These are phyloP conservation scores for Sitophilus oryzae DNA, from an alignment of 1,140 invertebrate genomes.

Conservation along the genomic window DNA sequence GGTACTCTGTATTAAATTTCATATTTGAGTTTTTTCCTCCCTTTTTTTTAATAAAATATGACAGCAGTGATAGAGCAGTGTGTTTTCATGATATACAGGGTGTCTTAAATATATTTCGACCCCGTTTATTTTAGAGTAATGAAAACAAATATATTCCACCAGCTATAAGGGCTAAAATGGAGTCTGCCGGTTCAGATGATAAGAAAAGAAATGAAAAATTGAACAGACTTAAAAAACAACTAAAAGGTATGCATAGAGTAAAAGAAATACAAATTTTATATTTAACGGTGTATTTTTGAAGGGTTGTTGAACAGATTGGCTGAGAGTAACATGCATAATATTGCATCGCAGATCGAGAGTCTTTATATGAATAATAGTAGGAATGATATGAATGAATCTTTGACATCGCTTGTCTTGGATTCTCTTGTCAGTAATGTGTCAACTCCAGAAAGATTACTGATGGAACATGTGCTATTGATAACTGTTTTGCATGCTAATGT, in stretches of 20 bases:
- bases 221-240: constrained; percentile 62
- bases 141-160: constrained; percentile 76
- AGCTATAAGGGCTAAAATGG: constrained; percentile 55
- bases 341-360: constrained; percentile 65
- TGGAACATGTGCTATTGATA: constrained; percentile 79
- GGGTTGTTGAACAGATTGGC: constrained; percentile 81
- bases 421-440: constrained; percentile 56
- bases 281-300: constrained; percentile 24
- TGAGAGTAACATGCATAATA: constrained; percentile 81
- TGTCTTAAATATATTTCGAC: too few relatives aligned
- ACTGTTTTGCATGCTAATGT: constrained; percentile 84
- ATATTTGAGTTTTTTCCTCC: too few relatives aligned
- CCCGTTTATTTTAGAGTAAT: constrained; percentile 46
- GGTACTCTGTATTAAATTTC: too few relatives aligned
- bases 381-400: constrained; percentile 74
- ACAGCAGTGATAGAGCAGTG: too few relatives aligned
- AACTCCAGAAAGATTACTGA: constrained; percentile 72
- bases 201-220: constrained; percentile 54
- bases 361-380: constrained; percentile 71
- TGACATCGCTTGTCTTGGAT: constrained; percentile 64
- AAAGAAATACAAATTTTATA: background rate
- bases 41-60: too few relatives aligned
- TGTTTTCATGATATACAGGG: too few relatives aligned
- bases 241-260: constrained; percentile 61
- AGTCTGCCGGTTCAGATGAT: constrained; percentile 41